These are phyloP conservation scores for Charadrius vociferus DNA, from an alignment of 2,113 vertebrate genomes.

Conservation along the genomic window DNA sequence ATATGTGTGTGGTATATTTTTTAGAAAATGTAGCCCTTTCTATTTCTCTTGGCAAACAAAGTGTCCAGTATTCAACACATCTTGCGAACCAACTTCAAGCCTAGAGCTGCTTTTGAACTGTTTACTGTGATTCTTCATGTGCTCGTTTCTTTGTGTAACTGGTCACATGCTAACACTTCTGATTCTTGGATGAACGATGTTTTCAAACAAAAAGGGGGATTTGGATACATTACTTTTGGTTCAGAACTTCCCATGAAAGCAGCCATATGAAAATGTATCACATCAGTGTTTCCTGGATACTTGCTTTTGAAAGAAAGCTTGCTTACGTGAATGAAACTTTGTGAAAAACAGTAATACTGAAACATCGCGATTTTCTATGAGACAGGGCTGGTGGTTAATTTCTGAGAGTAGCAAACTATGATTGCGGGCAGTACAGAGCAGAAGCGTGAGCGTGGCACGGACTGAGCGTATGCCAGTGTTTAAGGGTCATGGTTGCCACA, in stretches of 20 bases:
- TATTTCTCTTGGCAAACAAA: slow-evolving; percentile 3
- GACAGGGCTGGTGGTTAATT: neutral
- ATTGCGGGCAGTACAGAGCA: neutral
- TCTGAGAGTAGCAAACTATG: neutral
- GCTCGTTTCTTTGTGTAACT: neutral
- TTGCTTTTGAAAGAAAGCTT: slow-evolving; percentile 11
- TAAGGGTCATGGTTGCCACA: neutral
- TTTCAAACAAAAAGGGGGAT: slow-evolving; percentile 49
- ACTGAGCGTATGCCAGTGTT: neutral
- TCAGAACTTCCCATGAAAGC: slow-evolving; percentile 26
- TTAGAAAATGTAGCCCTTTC: neutral
- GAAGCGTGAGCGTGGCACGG: neutral
- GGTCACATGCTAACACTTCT: slow-evolving; percentile 30
- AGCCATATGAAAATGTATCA: slow-evolving; percentile 9
- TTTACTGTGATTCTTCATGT: slow-evolving; percentile 15
- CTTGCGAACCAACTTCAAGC: slow-evolving; percentile 15
- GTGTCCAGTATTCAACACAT: neutral
- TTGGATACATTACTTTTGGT: slow-evolving; percentile 20
- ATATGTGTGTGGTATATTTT: neutral
- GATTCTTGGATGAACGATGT: slow-evolving; percentile 33
- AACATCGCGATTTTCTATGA: neutral
- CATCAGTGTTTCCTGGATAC: neutral
- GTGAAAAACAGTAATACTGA: neutral
- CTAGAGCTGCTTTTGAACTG: neutral
- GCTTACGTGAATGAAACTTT: neutral